Base-by-base conservation (phyloP, 2,888 invertebrate genomes). In the Drosophila meridiana region DNA sequence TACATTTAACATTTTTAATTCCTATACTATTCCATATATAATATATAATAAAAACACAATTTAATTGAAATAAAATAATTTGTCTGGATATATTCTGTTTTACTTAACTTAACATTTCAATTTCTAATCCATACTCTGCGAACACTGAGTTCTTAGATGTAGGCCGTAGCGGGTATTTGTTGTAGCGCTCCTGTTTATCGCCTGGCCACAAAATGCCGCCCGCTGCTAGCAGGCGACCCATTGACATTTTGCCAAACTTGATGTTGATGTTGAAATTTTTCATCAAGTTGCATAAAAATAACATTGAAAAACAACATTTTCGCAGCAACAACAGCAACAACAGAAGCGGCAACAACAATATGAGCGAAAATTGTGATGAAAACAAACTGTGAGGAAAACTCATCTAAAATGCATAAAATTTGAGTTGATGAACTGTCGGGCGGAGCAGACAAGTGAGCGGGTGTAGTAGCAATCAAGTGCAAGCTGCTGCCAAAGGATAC, bases 351-450 rank as follows among this genome's bases (percentile, higher is more conserved):
- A 52, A 57, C 60, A 76, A 69, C 61, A 73, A 63, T 42, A 71
- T 52, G 55, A 73, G 53, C 38, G 45, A 67, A 71, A 72, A 76
- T 64, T 47, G 55, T 65, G 81, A 81, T 79, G 76, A 79, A 80
- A 82, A 77, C 89, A 90, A 86, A 90, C 89, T 90, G 78, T 74
- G 90, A 85, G 89, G 71, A 82, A 83, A 91, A 91, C 87, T 90
- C 90, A 81, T 85, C 82, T 90, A 91, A 92, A 91, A 84, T 91
- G 91, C 92, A 91, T 92, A 90, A 89, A 91, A 91, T 91, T 92
- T 91, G 89, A 91, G 90, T 91, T 90, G 90, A 91, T 92, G 89
- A 91, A 90, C 90, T 83, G 78, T 63, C 67, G 64, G 71, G 71
- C 58, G 38, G 40, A 20, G 53, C 48, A 62, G 9, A 38, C 30